Base-by-base conservation (phyloP, 2,888 invertebrate genomes). In the Drosophila suboccidentalis region DNA sequence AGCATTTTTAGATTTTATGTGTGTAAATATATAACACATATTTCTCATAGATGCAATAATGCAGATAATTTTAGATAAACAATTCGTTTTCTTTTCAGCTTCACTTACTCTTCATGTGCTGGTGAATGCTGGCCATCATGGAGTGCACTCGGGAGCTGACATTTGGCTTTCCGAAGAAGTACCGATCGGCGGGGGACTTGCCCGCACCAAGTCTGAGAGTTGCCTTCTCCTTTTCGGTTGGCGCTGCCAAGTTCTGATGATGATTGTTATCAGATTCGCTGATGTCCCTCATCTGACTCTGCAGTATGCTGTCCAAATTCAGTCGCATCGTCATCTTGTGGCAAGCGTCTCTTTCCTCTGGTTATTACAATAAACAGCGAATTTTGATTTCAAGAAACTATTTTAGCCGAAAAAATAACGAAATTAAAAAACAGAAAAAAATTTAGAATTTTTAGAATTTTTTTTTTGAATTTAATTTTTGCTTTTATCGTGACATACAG, bases 41-140 rank as follows among this genome's bases (percentile, higher is more conserved):
- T n/a, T n/a, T n/a, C n/a, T n/a, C n/a, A n/a, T n/a, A n/a, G n/a
- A n/a, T n/a, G n/a, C n/a, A n/a, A n/a, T n/a, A n/a, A n/a, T n/a
- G n/a, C n/a, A n/a, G n/a, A n/a, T n/a, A n/a, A n/a, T n/a, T n/a
- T n/a, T n/a, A n/a, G n/a, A n/a, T n/a, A n/a, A n/a, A n/a, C 26
- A 5, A 26, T 6, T 26, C 26, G 26, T 26, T 26, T 26, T 5
- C 26, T 26, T 26, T 26, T 5, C 26, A 5, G 26, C 19, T 19
- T 19, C 19, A 69, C 78, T 77, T 51, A 91, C 91, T 66, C 60
- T 73, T 87, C 75, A 91, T 79, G 46, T 84, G 82, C 34, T 61
- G 67, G 47, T 90, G 90, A 11, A 91, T 84, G 43, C 70, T 72
- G 2, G 71, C 75, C 29, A 91, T 71, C 74, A 91, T 88, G 4